A percentile compares a stretch with the other conserved stretches of the same genome.
Conservation (phyloP, 2,797 vertebrate genomes). For the Acrocephalus scirpaceus region DNA sequence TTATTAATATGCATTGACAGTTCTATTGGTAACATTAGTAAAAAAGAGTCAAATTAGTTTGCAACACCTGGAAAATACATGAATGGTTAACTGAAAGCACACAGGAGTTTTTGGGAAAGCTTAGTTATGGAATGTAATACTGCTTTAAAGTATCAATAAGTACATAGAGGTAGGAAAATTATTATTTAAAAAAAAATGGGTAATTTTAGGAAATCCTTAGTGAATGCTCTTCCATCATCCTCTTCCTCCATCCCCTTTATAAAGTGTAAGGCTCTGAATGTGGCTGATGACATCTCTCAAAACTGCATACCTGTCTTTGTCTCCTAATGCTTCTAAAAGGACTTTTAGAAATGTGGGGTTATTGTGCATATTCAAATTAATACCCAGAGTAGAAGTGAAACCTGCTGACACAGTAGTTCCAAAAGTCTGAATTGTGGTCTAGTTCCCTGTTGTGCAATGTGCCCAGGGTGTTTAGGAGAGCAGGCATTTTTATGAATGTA, state of each 20-base stretch:
- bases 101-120: not conserved
- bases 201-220: not conserved
- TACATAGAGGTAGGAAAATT: not conserved
- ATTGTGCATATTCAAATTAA: not conserved
- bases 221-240: not conserved
- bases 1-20: not conserved
- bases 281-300: not conserved
- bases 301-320: not conserved
- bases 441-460: not conserved
- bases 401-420: not conserved
- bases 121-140: not conserved
- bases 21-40: not conserved
- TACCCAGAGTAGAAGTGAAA: not conserved
- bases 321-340: not conserved
- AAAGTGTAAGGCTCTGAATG: not conserved
- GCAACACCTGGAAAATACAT: not conserved
- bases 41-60: not conserved
- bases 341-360: not conserved
- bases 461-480: not conserved
- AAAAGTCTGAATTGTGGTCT: not conserved
- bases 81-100: not conserved
- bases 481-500: not conserved
- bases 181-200: not conserved
- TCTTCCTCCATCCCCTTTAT: not conserved
- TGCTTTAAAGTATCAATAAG: not conserved